Base-by-base conservation (phyloP, 2,888 invertebrate species). In the Griposia aprilina region DNA sequence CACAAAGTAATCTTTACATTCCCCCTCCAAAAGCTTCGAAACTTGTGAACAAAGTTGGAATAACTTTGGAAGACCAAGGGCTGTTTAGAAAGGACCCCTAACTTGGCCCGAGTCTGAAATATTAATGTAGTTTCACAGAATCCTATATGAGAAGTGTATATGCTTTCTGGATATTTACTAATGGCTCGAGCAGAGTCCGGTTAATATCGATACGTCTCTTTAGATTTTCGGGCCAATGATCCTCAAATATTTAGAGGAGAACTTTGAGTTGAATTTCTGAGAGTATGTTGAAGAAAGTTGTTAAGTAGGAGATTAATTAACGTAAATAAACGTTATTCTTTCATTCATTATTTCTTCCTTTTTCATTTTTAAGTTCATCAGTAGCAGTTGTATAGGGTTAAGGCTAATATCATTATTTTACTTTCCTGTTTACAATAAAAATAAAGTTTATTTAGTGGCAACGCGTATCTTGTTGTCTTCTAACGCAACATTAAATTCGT, bases 51-150 rank as follows among this genome's bases (percentile, higher is more conserved):
- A 93, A 96, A 97, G 95, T 97, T 96, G 95, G 95, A 96, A 97
- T 95, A 97, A 97, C 97, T 96, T 96, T 93, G 89, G 95, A 97
- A 96, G 96, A 96, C 97, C 96, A 97, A 96, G 94, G 97, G 97
- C 96, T 97, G 97, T 97, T 97, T 97, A 94, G 96, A 96, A 96
- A 96, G 96, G 97, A 96, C 96, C 95, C 87, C 94, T 90, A 94
- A 95, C 91, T 95, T 94, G 91, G 90, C 92, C 93, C 90, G 89
- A 90, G 91, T 88, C 93, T 97, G 96, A 96, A 97, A 97, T 97
- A 97, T 97, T 97, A 96, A 97, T 96, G 96, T 95, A 96, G 96
- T 97, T 96, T 95, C 95, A 89, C 90, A 94, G 96, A 96, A 96
- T 96, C 94, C 91, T 96, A 95, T 96, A 96, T 95, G 95, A 96